Evolutionary conservation across 2,797 vertebrate species (phyloP).

Genomic region (Chiroxiphia lanceolata): DNA sequence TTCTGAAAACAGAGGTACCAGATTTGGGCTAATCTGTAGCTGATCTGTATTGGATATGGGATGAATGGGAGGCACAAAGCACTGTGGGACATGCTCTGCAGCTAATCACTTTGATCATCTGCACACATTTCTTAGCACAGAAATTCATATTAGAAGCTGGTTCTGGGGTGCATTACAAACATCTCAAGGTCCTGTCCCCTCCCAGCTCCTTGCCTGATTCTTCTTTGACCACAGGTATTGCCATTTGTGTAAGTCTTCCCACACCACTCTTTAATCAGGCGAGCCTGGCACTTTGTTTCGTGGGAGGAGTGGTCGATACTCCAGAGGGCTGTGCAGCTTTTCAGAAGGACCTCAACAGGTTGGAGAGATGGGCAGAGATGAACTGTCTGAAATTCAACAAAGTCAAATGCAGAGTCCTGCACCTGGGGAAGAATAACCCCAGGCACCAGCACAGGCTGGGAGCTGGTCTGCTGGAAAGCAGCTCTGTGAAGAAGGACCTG

Average conservation of each 20-base stretch:
- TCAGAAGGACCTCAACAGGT: background rate
- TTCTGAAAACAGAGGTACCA: background rate
- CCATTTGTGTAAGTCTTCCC: background rate
- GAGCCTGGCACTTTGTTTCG: background rate
- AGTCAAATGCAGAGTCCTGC: background rate
- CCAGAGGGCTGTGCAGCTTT: background rate
- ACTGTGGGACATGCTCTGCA: background rate
- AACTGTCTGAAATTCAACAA: background rate
- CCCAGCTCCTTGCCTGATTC: background rate
- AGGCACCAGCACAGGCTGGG: background rate
- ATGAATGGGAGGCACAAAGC: background rate
- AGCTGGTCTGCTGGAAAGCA: background rate
- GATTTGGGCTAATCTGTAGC: background rate
- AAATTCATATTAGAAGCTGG: background rate
- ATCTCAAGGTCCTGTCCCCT: rapidly evolving
- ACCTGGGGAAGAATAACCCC: background rate
- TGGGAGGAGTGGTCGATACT: background rate
- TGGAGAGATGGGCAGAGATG: background rate
- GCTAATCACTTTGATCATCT: background rate
- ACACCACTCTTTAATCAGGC: background rate
- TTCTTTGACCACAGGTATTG: background rate
- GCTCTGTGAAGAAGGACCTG: background rate
- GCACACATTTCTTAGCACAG: background rate
- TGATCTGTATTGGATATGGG: background rate
- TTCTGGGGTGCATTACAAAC: background rate